phyloP scores from a whole-genome alignment of 1,140 invertebrate genomes.

The Metopolophium dirhodum region DNA sequence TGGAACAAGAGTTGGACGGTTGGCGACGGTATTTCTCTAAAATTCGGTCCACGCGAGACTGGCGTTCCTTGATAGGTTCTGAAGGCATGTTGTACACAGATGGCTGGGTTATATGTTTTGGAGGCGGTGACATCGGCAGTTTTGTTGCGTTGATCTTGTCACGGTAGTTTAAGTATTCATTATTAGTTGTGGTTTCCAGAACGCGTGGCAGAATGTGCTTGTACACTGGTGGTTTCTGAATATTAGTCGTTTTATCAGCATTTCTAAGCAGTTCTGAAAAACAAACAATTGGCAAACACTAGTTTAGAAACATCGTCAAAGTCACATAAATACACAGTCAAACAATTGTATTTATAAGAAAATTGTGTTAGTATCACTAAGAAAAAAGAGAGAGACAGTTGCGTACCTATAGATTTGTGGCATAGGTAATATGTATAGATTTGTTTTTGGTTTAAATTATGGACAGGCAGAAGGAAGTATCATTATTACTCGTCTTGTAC shows the following conservation, averaged over 20 bases:
- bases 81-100: not conserved
- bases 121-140: not conserved
- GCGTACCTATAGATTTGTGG: constrained; percentile 55
- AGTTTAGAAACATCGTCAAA: not conserved
- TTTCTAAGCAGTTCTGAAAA: constrained; percentile 31
- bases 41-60: constrained; percentile 29
- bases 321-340: not conserved
- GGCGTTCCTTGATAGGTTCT: constrained; percentile 7
- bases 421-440: constrained; percentile 53
- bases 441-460: constrained; percentile 54
- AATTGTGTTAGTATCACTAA: constrained; percentile 43
- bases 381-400: constrained; percentile 46
- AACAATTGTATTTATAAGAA: not conserved
- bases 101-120: not conserved
- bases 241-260: constrained; percentile 40
- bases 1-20: constrained; percentile 2
- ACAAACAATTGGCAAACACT: not conserved
- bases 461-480: constrained; percentile 57
- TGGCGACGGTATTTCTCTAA: constrained; percentile 43
- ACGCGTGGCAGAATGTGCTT: constrained; percentile 36
- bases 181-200: constrained; percentile 29
- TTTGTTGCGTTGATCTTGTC: not conserved
- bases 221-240: constrained; percentile 41
- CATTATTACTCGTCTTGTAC: constrained; percentile 56
- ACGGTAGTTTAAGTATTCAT: not conserved